phyloP scores from a whole-genome alignment of 2,888 invertebrate species.

The Schizaphis graminum region DNA sequence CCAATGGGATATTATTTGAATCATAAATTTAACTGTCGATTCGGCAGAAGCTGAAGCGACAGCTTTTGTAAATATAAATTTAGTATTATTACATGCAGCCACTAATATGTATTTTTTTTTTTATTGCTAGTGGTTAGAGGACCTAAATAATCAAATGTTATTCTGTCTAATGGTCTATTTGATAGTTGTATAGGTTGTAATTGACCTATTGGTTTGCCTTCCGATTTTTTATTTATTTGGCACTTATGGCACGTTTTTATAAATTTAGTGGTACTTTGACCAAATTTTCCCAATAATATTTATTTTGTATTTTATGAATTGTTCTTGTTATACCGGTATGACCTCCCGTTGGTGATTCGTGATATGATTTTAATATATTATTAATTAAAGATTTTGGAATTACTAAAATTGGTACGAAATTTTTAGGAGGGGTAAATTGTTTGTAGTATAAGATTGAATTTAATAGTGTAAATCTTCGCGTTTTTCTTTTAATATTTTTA shows the following conservation, averaged over 20 bases:
- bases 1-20: neutral
- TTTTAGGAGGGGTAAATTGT: too few species aligned
- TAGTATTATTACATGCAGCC: neutral
- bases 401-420: too few species aligned
- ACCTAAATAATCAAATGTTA: neutral
- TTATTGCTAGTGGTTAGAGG: neutral
- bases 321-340: neutral
- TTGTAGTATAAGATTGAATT: too few species aligned
- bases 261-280: neutral
- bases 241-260: slow-evolving; percentile 1
- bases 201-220: neutral
- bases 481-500: too few species aligned
- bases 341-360: neutral
- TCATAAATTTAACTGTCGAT: neutral
- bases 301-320: slow-evolving; percentile 13
- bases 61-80: neutral
- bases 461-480: too few species aligned
- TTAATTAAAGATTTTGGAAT: too few species aligned
- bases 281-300: slow-evolving; percentile 2
- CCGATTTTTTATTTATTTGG: slow-evolving; percentile 5
- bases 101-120: slow-evolving; percentile 1
- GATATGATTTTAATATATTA: slow-evolving; percentile 9
- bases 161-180: neutral
- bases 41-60: too few species aligned
- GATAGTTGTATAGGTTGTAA: neutral